phyloP scores from a whole-genome alignment of 2,113 vertebrate genomes.

The Hyaena hyaena region DNA sequence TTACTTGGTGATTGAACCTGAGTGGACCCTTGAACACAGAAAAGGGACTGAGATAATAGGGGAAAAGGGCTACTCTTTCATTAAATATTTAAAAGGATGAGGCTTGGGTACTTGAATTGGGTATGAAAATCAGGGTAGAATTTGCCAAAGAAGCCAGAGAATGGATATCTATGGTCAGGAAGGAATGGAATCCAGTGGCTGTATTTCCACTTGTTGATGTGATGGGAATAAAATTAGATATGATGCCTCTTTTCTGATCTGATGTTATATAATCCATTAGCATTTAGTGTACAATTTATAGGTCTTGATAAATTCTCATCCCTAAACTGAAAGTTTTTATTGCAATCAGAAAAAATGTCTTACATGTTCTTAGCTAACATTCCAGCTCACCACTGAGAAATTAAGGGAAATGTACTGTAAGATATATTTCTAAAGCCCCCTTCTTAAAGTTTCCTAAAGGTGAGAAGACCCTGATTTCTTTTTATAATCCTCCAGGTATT shows the following conservation, averaged over 20 bases:
- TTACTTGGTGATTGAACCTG: background rate
- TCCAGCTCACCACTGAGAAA: background rate
- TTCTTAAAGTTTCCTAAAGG: background rate
- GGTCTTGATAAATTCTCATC: background rate
- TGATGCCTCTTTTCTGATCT: background rate
- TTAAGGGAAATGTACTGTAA: background rate
- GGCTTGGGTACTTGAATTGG: background rate
- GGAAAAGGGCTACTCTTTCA: background rate
- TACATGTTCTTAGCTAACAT: background rate
- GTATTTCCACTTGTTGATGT: background rate
- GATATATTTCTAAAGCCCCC: background rate
- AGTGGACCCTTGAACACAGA: background rate
- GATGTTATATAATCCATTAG: background rate
- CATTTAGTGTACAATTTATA: background rate
- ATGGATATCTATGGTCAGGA: background rate
- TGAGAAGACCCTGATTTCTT: background rate
- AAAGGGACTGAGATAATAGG: background rate
- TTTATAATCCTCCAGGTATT: background rate
- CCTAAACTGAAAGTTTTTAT: background rate
- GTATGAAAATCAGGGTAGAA: background rate
- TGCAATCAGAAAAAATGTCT: background rate
- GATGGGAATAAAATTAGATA: background rate
- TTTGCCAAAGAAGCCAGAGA: background rate
- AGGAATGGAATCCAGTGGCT: background rate
- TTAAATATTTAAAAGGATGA: background rate